Evolutionary conservation across 2,113 vertebrate species (phyloP).

Genomic region (Boulengeromyrus knoepffleri): DNA sequence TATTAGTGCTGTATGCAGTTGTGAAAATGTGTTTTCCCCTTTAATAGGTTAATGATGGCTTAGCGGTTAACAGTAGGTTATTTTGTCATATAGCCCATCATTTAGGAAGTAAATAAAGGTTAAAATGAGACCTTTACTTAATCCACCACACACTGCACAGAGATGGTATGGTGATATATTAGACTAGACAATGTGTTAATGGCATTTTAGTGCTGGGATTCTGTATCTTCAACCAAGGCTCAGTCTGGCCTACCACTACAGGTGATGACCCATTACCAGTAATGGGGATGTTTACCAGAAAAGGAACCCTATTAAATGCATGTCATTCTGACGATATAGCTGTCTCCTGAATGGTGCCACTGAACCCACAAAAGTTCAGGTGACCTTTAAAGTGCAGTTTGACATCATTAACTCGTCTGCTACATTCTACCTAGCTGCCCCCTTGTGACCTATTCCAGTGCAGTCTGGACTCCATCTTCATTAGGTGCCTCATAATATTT

Average conservation of each 20-base stretch:
- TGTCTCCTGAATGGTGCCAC: slow-evolving; percentile 21
- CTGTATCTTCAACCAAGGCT: not conserved
- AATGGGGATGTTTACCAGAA: slow-evolving; percentile 15
- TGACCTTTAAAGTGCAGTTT: slow-evolving; percentile 41
- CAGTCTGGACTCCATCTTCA: slow-evolving; percentile 45
- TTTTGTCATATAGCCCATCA: not conserved
- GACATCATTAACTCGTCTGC: slow-evolving; percentile 42
- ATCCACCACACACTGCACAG: not conserved
- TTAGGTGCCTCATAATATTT: slow-evolving; percentile 47
- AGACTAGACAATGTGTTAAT: not conserved
- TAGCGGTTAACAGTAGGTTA: not conserved
- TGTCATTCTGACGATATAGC: slow-evolving; percentile 20
- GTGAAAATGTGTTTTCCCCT: not conserved
- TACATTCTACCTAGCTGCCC: slow-evolving; percentile 12
- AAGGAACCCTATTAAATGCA: slow-evolving; percentile 21
- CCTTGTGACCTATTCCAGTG: slow-evolving; percentile 38
- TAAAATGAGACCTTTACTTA: not conserved
- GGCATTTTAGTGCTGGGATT: not conserved
- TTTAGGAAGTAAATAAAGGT: not conserved
- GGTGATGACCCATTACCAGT: slow-evolving; percentile 4
- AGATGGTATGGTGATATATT: not conserved
- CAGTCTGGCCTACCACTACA: not conserved
- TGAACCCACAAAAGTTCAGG: slow-evolving; percentile 35
- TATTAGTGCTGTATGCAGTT: not conserved
- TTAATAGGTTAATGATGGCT: not conserved